These are phyloP conservation scores for Podarcis siculus DNA, from an alignment of 2,797 vertebrate genomes.

Conservation along the genomic window DNA sequence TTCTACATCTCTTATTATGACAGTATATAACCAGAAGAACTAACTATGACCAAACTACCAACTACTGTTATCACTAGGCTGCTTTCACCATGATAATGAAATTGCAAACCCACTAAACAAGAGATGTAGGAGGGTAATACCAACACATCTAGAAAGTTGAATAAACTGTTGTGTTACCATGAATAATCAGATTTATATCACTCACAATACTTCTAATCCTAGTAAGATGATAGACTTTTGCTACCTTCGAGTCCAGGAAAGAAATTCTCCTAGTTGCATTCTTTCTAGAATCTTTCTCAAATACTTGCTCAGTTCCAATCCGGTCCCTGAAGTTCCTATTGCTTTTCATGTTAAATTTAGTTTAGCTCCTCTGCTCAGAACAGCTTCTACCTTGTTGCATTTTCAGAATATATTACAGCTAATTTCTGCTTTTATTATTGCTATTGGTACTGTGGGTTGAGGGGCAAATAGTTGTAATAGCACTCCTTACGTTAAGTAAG, in stretches of 20 bases:
- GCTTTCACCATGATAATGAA: neutral
- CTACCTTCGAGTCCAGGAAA: too few relatives aligned
- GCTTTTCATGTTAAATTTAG: neutral
- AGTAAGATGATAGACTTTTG: too few relatives aligned
- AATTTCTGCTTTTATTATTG: neutral
- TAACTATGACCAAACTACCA: neutral
- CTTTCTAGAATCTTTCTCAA: neutral
- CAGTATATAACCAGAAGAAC: neutral
- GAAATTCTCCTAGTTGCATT: neutral
- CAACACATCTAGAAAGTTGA: constrained; percentile 8
- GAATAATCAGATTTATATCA: constrained; percentile 18
- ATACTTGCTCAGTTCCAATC: neutral
- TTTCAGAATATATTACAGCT: neutral
- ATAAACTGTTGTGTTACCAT: fast-evolving
- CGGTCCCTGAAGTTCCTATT: neutral
- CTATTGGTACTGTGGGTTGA: neutral
- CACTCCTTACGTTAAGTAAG: neutral
- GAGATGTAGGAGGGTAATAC: neutral
- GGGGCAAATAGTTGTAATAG: neutral
- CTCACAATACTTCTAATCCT: too few relatives aligned
- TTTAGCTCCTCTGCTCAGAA: neutral
- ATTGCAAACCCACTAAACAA: neutral
- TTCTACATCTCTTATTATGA: neutral
- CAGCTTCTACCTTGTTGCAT: neutral
- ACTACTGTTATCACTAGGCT: neutral